Evolutionary conservation across 1,140 invertebrate genomes (phyloP).

Genomic region (Caenorhabditis remanei): DNA sequence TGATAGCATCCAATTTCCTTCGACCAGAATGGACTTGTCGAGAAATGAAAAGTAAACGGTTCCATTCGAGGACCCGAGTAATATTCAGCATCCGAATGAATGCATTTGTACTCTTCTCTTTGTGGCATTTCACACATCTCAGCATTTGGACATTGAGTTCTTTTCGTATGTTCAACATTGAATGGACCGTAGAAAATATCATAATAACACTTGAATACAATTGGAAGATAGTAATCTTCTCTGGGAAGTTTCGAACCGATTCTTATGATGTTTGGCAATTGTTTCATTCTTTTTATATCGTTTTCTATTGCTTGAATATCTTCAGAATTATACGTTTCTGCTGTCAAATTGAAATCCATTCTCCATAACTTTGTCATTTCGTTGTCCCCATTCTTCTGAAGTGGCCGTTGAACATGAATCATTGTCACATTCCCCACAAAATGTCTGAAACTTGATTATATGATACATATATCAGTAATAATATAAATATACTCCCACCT

Average conservation of each 20-base stretch:
- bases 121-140: background rate
- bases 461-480: background rate
- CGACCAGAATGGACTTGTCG: background rate
- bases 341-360: background rate
- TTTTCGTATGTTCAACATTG: too few species aligned
- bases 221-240: background rate
- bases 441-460: background rate
- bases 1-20: background rate
- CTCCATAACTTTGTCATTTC: background rate
- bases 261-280: background rate
- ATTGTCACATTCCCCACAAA: background rate
- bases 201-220: background rate
- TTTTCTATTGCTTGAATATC: background rate
- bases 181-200: background rate
- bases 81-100: background rate
- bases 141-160: background rate
- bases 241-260: background rate
- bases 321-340: background rate
- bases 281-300: background rate
- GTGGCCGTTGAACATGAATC: background rate
- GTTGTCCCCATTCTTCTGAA: background rate
- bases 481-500: too few species aligned
- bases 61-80: background rate
- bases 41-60: slow-evolving; percentile 1
- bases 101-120: background rate